A percentile compares a stretch with the other conserved stretches of the same genome.
Conservation (phyloP, 2,888 invertebrate species). For the Cosmia trapezina region DNA sequence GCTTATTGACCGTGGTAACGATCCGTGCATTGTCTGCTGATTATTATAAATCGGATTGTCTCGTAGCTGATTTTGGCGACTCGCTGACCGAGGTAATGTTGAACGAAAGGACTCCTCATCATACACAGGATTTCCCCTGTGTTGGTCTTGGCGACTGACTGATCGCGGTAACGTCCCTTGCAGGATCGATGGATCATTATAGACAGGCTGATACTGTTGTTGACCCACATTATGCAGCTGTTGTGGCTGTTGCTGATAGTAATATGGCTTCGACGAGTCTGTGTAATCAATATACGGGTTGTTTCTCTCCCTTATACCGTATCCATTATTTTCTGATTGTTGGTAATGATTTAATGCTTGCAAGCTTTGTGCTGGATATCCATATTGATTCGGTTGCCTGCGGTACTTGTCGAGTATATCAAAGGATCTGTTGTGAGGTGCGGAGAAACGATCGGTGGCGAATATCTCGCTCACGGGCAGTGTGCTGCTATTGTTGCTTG, state of each 20-base stretch:
- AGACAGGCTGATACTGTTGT: constrained; percentile 79
- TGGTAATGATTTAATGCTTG: constrained; percentile 83
- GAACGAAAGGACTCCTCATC: constrained; percentile 71
- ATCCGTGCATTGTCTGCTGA: constrained; percentile 65
- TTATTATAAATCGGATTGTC: constrained; percentile 65
- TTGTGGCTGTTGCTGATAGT: constrained; percentile 64
- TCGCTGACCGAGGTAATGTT: constrained; percentile 78
- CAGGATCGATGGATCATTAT: constrained; percentile 73
- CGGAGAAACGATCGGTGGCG: constrained; percentile 83
- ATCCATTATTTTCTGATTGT: constrained; percentile 71
- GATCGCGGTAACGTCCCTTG: constrained; percentile 79
- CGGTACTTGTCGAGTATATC: constrained; percentile 84
- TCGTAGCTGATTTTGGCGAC: constrained; percentile 53
- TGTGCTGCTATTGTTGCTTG: constrained; percentile 78
- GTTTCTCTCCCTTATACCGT: constrained; percentile 70
- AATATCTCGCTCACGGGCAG: constrained; percentile 86
- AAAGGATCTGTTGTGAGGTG: constrained; percentile 84
- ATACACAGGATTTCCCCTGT: constrained; percentile 56
- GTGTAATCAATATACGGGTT: constrained; percentile 80
- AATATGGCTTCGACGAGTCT: constrained; percentile 72
- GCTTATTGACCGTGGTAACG: constrained; percentile 77
- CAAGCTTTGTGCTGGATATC: constrained; percentile 86
- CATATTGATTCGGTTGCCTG: constrained; percentile 79
- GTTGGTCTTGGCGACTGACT: constrained; percentile 69
- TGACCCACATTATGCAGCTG: constrained; percentile 59